Evolutionary conservation across 2,888 invertebrate species (phyloP).

Genomic region (Brachyopa scutellaris): DNA sequence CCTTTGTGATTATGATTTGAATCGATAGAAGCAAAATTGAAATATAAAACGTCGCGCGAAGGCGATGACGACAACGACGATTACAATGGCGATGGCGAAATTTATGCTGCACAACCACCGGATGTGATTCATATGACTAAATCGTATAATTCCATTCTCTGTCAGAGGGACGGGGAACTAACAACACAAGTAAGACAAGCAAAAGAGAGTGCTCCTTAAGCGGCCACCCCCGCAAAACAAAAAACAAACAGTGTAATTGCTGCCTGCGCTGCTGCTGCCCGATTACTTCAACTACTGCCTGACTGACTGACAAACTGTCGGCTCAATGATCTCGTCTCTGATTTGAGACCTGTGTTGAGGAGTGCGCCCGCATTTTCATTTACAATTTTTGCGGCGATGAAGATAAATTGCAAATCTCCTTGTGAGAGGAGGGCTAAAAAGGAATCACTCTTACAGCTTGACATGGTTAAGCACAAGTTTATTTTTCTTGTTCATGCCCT

Average conservation of each 20-base stretch:
- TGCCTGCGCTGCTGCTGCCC: constrained; percentile 42
- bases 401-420: constrained; percentile 62
- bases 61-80: constrained; percentile 26
- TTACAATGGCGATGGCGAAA: constrained; percentile 59
- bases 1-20: constrained; percentile 39
- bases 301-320: constrained; percentile 59
- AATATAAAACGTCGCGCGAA: constrained; percentile 5
- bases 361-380: constrained; percentile 66
- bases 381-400: constrained; percentile 58
- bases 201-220: constrained; percentile 64
- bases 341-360: not conserved
- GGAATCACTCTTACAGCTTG: constrained; percentile 58
- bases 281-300: constrained; percentile 56
- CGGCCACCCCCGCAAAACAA: constrained; percentile 67
- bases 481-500: constrained; percentile 1
- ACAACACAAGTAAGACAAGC: constrained; percentile 11
- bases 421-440: constrained; percentile 44
- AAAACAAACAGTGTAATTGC: constrained; percentile 45
- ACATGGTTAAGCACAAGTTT: constrained; percentile 36
- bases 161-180: constrained; percentile 21
- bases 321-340: constrained; percentile 26
- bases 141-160: constrained; percentile 65
- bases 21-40: constrained; percentile 63
- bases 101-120: constrained; percentile 70
- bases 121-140: constrained; percentile 71